Evolutionary conservation across 2,797 vertebrate genomes (phyloP), one percentile per base, ranked within the genome.

Genomic region (Karalla daura): DNA sequence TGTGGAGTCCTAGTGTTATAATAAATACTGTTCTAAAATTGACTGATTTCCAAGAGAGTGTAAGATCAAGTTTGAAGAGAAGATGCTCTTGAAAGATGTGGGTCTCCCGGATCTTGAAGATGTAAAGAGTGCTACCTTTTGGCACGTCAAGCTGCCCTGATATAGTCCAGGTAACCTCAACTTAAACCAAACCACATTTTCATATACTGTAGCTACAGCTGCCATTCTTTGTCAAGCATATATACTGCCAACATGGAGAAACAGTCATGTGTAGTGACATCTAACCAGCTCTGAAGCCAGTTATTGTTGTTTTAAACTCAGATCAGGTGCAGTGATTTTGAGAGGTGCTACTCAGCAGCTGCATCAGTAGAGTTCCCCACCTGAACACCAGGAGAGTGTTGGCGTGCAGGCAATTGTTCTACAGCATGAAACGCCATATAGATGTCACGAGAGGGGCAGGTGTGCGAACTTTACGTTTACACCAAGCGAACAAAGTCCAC

Each of bases 381-480:
- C 70, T 82, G 67, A 72, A n/a, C 11, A 69, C 51, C 67, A 80
- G 73, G 60, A 60, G 59, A 30, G 51, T 53, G 7, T 21, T 7
- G 65, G 51, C 20, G 20, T 62, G 47, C 46, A 45, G 20, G 13
- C 45, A 32, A 3, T 53, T 32, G 12, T 51, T 59, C 40, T 47
- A 27, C 36, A 69, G 43, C 58, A 5, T 0, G 1, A 40, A 44
- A 3, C 1, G 37, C 49, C n/a, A 3, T 66, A 63, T 43, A 64
- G 20, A 60, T 59, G 24, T 69, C 6, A 52, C 40, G n/a, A 49
- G 33, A 33, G 46, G 63, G 17, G 68, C 78, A 81, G 72, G 69
- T 76, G 76, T 55, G 50, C 30, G 32, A 33, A 43, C 49, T 72
- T 70, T 68, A 62, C 50, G 33, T 64, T 68, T 61, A 30, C 58